Percentiles rank a stretch among this genome's conserved stretches.
These are phyloP conservation scores for Selenia dentaria DNA, from an alignment of 2,888 invertebrate genomes.

Conservation along the genomic window DNA sequence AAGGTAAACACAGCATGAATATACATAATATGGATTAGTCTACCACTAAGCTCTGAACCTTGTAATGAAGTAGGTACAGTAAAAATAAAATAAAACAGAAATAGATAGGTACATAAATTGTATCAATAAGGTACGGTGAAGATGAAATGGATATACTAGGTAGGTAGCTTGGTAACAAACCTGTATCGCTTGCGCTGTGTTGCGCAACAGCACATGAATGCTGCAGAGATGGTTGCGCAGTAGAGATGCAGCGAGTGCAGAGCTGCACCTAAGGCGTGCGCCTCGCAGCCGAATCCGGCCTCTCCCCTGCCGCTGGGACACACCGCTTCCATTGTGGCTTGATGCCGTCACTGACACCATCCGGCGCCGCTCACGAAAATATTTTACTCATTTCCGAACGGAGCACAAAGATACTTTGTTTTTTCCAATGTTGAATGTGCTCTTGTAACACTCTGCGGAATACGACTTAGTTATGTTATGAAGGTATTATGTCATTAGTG, in stretches of 20 bases:
- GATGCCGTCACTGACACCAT: conserved; percentile 26
- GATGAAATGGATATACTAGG: no score
- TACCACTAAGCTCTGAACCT: no score
- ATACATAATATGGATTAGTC: no score
- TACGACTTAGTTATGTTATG: background rate
- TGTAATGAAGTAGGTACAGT: no score
- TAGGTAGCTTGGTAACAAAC: conserved; percentile 26
- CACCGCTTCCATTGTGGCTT: conserved; percentile 62
- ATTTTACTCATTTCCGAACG: conserved; percentile 22
- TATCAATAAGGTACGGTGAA: no score
- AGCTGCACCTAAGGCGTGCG: conserved; percentile 63
- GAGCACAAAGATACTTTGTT: conserved; percentile 14
- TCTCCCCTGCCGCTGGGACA: conserved; percentile 39
- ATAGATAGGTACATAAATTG: no score
- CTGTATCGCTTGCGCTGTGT: conserved; percentile 50
- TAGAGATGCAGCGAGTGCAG: conserved; percentile 73
- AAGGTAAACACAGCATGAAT: no score
- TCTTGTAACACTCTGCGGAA: conserved; percentile 3
- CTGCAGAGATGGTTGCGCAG: conserved; percentile 70
- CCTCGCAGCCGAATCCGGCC: conserved; percentile 46
- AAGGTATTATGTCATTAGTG: no score
- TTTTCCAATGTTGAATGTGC: conserved; percentile 6
- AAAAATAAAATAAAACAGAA: no score
- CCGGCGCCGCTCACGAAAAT: conserved; percentile 28
- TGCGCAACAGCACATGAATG: conserved; percentile 71